Base-by-base conservation (phyloP, 1,140 invertebrate species). In the Episyrphus balteatus region DNA sequence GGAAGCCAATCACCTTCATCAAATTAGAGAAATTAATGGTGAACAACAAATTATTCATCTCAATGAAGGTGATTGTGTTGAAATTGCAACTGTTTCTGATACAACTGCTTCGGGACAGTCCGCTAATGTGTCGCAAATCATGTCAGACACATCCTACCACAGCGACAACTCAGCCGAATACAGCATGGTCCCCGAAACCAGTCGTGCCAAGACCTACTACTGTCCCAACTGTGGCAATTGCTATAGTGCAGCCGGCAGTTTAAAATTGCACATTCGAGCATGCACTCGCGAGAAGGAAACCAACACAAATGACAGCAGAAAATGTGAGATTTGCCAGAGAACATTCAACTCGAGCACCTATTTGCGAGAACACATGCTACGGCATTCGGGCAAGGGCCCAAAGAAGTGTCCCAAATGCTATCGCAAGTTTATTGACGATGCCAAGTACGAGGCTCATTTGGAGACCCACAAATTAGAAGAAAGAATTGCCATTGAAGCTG, bases 301-400 rank as follows among this genome's bases (percentile, higher is more conserved):
- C 30, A 52, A 62, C 2, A 58, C 61, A 0, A 41, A 53, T 11
- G 63, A 66, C 42, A 56, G 64, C n/a, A 56, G 63, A 32, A 64
- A 64, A 19, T 66, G 63, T 44, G 54, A 62, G 11, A 59, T 66
- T 3, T 66, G 63, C 48, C 59, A 59, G 50, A 64, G 64, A 37
- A 46, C 66, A n/a, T 66, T 66, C 48, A 66, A 66, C 21, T 66
- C 63, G 34, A 59, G 64, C 12, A 55, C 56, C n/a, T 66, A 66
- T 30, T 54, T 66, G 17, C 66, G 66, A 44, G 63, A 66, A 51
- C 63, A 66, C n/a, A 62, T 66, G 56, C 52, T 66, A 53, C 63
- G 63, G 0, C 63, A 66, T 12, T 64, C 63, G 0, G 63, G 63
- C 19, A 62, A 64, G n/a, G 63, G 60, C 13, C 63, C 63, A 0